A percentile compares a stretch with the other conserved stretches of the same genome.
Conservation (phyloP, 2,797 vertebrate genomes). For the Erpetoichthys calabaricus region DNA sequence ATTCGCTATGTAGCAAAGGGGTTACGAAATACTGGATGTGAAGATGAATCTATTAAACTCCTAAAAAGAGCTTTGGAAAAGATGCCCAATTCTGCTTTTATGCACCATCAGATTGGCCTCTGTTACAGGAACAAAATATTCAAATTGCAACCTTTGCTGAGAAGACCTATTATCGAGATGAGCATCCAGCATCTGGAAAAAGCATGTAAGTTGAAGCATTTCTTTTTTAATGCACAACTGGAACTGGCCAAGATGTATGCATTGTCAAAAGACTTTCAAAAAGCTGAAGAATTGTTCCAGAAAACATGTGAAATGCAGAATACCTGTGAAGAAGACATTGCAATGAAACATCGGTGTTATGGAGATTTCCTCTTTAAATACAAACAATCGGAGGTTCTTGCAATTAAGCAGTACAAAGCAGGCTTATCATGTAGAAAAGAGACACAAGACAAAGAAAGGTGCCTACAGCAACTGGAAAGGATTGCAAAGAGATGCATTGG, state of each 20-base stretch:
- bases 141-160: slow-evolving; percentile 7
- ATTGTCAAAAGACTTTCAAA: slow-evolving; percentile 10
- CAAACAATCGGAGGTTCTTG: accelerated
- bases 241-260: slow-evolving; percentile 40
- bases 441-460: background rate
- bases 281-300: too few relatives aligned
- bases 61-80: slow-evolving; percentile 33
- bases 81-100: slow-evolving; percentile 28
- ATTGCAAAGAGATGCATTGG: background rate
- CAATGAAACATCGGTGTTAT: too few relatives aligned
- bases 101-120: slow-evolving; percentile 54
- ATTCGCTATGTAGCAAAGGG: slow-evolving; percentile 16
- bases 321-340: too few relatives aligned
- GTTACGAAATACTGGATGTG: slow-evolving; percentile 10
- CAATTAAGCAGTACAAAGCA: slow-evolving; percentile 13
- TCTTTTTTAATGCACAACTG: slow-evolving; percentile 28
- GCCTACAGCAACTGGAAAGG: slow-evolving; percentile 10
- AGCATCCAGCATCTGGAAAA: slow-evolving; percentile 42
- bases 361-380: too few relatives aligned
- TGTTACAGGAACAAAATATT: slow-evolving; percentile 33
- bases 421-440: slow-evolving; percentile 12
- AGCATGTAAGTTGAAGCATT: slow-evolving; percentile 15
- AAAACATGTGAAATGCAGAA: too few relatives aligned
- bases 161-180: slow-evolving; percentile 4
- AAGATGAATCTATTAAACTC: slow-evolving; percentile 26